phyloP scores from a whole-genome alignment of 2,797 vertebrate species.

The Harpagifer antarcticus region DNA sequence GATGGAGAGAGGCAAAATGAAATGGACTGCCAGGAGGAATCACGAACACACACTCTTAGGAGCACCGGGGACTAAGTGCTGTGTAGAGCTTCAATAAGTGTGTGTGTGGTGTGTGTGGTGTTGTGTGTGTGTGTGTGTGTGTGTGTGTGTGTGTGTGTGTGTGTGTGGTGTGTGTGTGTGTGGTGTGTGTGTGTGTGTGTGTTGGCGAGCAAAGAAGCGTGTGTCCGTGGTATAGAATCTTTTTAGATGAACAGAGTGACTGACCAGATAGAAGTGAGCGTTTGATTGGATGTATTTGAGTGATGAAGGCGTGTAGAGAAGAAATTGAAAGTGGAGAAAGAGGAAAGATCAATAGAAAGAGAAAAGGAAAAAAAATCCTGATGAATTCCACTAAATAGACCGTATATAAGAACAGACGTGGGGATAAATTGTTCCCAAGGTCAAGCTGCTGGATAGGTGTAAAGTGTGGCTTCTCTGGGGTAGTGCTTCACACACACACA shows the following conservation, averaged over 20 bases:
- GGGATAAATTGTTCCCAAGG: conserved; percentile 29
- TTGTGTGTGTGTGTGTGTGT: too few relatives aligned
- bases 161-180: background rate
- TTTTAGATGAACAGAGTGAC: conserved; percentile 33
- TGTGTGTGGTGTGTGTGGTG: background rate
- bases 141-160: too few relatives aligned
- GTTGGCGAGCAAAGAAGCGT: background rate
- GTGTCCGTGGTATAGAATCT: background rate
- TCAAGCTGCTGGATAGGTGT: conserved; percentile 14
- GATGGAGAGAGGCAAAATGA: conserved; percentile 57
- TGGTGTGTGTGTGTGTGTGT: background rate
- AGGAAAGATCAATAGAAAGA: conserved; percentile 18
- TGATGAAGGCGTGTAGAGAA: conserved; percentile 28
- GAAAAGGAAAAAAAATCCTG: background rate
- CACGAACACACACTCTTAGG: conserved; percentile 22
- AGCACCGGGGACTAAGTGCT: conserved; percentile 46
- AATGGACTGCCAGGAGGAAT: conserved; percentile 65
- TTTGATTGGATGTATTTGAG: conserved; percentile 31
- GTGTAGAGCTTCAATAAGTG: conserved; percentile 7
- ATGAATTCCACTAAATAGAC: background rate
- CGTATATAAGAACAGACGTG: conserved; percentile 11
- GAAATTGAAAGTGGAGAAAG: conserved; percentile 4
- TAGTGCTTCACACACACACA: background rate
- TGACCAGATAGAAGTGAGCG: conserved; percentile 15
- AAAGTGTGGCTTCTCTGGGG: background rate